Percentiles rank a stretch among this genome's conserved stretches.
Conservation (phyloP, 2,888 invertebrate genomes). For the Drosophila diplacantha region DNA sequence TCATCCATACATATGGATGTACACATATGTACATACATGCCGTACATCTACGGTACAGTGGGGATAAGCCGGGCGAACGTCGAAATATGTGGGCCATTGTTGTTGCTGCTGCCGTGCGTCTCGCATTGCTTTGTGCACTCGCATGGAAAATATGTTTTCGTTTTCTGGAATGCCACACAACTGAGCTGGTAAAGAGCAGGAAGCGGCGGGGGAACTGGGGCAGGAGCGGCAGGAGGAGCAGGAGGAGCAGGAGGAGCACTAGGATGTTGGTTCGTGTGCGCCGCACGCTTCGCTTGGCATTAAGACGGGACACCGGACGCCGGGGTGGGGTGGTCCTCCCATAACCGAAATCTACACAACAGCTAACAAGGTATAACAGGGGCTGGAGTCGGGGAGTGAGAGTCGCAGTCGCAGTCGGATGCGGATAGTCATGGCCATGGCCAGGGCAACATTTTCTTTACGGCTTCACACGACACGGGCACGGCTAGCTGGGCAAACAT, state of each 20-base stretch:
- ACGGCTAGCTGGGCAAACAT: constrained; percentile 64
- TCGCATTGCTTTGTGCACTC: constrained; percentile 65
- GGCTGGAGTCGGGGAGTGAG: neutral
- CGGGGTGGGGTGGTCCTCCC: constrained; percentile 2
- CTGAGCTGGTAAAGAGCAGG: constrained; percentile 15
- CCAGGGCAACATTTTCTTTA: constrained; percentile 58
- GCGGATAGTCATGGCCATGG: constrained; percentile 5
- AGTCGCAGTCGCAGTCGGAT: constrained; percentile 1
- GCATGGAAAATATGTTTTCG: constrained; percentile 71
- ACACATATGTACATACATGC: neutral
- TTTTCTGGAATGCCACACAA: constrained; percentile 59
- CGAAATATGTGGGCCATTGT: constrained; percentile 44
- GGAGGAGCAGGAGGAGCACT: neutral
- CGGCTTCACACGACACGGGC: constrained; percentile 54
- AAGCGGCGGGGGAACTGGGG: neutral
- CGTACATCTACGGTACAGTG: constrained; percentile 11
- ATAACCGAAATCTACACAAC: constrained; percentile 50
- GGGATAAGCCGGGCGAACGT: constrained; percentile 20
- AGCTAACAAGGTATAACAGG: constrained; percentile 64
- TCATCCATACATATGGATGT: constrained; percentile 8
- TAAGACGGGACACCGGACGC: constrained; percentile 31
- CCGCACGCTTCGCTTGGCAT: constrained; percentile 62
- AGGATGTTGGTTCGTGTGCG: neutral
- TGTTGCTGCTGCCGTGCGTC: constrained; percentile 44
- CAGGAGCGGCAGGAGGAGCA: constrained; percentile 1